Percentiles rank a stretch among this genome's conserved stretches.
Evolutionary conservation across 2,797 vertebrate genomes (phyloP).

Genomic region (Lophura swinhoii): DNA sequence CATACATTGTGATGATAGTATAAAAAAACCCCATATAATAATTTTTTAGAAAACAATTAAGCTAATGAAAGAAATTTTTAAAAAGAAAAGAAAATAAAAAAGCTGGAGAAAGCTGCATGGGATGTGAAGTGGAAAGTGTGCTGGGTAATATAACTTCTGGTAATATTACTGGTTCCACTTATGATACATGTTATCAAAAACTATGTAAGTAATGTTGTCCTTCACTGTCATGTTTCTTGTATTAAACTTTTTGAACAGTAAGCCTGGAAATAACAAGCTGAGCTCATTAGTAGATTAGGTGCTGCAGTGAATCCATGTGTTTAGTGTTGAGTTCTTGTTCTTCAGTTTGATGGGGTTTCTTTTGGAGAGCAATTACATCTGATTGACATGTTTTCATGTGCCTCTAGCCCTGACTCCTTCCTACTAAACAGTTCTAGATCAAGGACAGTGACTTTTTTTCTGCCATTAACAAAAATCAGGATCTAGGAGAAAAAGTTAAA

Average conservation of each 20-base stretch:
- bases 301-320: conserved; percentile 88
- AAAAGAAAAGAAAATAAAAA: too few species aligned
- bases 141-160: background rate
- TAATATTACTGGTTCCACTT: background rate
- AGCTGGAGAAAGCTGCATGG: background rate
- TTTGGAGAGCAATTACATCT: conserved; percentile 91
- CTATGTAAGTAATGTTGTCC: conserved; percentile 79
- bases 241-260: conserved; percentile 76
- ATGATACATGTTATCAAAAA: background rate
- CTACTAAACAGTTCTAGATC: conserved; percentile 81
- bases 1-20: background rate
- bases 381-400: conserved; percentile 92
- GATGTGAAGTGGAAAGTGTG: background rate
- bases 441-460: conserved; percentile 85
- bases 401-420: conserved; percentile 78
- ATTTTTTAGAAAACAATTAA: background rate
- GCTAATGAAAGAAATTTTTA: background rate
- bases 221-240: conserved; percentile 85
- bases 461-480: conserved; percentile 81
- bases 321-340: conserved; percentile 80
- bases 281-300: conserved; percentile 95
- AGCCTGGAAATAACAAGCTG: conserved; percentile 87
- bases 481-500: conserved; percentile 76
- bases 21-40: background rate
- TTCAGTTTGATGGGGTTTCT: conserved; percentile 86